These are phyloP conservation scores for Lithosia quadra DNA, from an alignment of 2,888 invertebrate species.

Conservation along the genomic window DNA sequence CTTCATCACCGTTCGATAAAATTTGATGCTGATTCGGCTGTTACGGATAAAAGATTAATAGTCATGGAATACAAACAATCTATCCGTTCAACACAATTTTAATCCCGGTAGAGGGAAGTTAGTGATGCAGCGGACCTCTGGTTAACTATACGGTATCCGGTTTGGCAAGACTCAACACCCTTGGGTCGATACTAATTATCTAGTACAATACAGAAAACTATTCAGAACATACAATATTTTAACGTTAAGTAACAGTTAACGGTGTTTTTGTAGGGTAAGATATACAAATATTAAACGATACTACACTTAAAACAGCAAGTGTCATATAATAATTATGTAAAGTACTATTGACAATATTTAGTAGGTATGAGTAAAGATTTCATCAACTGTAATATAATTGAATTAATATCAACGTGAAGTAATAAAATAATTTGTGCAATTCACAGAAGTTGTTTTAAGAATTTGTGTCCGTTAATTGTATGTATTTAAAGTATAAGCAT, in stretches of 20 bases:
- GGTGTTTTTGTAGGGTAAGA: background rate
- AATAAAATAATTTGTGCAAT: background rate
- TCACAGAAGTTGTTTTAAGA: background rate
- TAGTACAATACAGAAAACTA: background rate
- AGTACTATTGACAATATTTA: too few relatives aligned
- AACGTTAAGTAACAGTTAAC: background rate
- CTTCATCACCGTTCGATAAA: conserved; percentile 41
- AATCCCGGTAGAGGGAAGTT: conserved; percentile 29
- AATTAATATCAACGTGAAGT: background rate
- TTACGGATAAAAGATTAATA: conserved; percentile 47
- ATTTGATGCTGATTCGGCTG: conserved; percentile 40
- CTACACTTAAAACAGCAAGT: background rate
- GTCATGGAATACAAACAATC: conserved; percentile 40
- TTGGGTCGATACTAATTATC: background rate
- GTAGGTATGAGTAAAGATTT: too few relatives aligned
- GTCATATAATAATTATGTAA: background rate
- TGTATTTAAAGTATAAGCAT: background rate
- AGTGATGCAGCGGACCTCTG: conserved; percentile 20
- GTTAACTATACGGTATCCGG: conserved; percentile 10
- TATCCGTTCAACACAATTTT: conserved; percentile 41
- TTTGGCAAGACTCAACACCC: background rate
- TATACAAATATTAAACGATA: background rate
- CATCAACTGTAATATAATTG: too few relatives aligned
- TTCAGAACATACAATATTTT: background rate
- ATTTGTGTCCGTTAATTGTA: background rate